Conservation (phyloP, 2,113 vertebrate genomes). For the Xerus inauris region DNA sequence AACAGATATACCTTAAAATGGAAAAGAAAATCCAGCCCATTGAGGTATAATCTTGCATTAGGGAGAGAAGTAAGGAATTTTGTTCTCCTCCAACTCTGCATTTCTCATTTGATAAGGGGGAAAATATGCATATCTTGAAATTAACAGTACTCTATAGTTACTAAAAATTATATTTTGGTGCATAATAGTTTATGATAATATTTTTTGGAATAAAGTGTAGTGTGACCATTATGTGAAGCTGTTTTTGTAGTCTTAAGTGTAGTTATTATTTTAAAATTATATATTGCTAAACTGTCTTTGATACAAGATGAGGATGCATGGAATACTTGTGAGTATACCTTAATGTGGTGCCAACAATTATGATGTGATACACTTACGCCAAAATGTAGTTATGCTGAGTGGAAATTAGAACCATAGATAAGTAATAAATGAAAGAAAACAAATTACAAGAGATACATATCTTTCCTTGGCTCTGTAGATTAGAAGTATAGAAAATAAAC, state of each 20-base stretch:
- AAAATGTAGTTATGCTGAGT: not conserved
- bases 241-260: too few species aligned
- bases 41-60: not conserved
- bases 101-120: not conserved
- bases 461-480: not conserved
- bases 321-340: too few species aligned
- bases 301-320: too few species aligned
- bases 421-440: constrained; percentile 25
- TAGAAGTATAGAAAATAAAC: not conserved
- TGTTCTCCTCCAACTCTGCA: not conserved
- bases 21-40: not conserved
- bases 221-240: too few species aligned
- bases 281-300: too few species aligned
- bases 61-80: not conserved
- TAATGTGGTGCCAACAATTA: too few species aligned
- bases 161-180: not conserved
- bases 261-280: too few species aligned
- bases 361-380: too few species aligned
- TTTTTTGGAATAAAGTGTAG: too few species aligned
- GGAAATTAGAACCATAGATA: not conserved
- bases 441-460: not conserved
- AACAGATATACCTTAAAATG: not conserved
- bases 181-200: too few species aligned
- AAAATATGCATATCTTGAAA: not conserved
- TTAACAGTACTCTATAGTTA: not conserved